Percentiles rank a stretch among this genome's conserved stretches.
Conservation (phyloP, 2,888 invertebrate species). For the Helicoverpa assulta region DNA sequence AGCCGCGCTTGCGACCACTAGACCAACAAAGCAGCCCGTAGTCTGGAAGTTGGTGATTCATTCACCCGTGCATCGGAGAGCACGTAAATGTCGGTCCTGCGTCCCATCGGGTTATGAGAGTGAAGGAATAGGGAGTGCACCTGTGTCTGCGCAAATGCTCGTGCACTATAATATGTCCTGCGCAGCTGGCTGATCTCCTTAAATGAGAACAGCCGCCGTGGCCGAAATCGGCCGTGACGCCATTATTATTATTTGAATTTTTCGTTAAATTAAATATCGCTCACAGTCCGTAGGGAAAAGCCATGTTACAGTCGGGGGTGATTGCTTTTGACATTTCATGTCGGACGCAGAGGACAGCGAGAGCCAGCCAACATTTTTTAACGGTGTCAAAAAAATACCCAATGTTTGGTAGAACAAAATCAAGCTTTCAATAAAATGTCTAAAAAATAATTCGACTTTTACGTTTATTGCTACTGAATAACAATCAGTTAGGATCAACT, state of each 20-base stretch:
- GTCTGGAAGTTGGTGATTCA: too few species aligned
- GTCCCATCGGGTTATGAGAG: too few species aligned
- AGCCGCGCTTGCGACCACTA: too few species aligned
- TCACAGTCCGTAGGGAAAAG: not conserved
- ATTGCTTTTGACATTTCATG: conserved; percentile 11
- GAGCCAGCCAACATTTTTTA: not conserved
- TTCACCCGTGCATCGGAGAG: too few species aligned
- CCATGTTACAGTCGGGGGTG: not conserved
- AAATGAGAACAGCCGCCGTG: too few species aligned
- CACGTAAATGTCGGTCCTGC: too few species aligned
- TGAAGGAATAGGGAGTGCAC: too few species aligned
- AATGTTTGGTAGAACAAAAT: not conserved
- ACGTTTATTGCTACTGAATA: not conserved
- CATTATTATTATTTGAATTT: not conserved
- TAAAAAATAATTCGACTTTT: not conserved
- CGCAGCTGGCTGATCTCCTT: too few species aligned
- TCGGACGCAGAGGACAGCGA: not conserved
- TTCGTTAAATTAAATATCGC: not conserved
- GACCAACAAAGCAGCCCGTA: too few species aligned
- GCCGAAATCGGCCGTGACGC: too few species aligned
- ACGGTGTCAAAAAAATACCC: not conserved
- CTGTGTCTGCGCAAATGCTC: too few species aligned
- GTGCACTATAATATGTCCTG: too few species aligned
- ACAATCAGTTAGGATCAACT: not conserved
- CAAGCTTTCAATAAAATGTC: not conserved